Percentiles rank a stretch among this genome's conserved stretches.
These are phyloP conservation scores for Todiramphus saurophagus DNA, from an alignment of 2,113 vertebrate genomes.

Conservation along the genomic window DNA sequence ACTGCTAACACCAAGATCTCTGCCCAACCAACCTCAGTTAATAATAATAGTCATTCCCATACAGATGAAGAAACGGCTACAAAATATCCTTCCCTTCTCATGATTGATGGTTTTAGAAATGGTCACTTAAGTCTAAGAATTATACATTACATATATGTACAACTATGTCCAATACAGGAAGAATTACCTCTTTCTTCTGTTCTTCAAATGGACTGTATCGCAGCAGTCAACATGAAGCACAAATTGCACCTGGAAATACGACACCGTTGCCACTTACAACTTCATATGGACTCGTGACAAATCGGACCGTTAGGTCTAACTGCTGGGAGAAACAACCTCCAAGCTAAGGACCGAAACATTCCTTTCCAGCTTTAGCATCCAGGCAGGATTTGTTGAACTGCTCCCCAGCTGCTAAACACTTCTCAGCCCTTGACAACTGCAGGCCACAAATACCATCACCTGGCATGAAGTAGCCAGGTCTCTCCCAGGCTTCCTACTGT, in stretches of 20 bases:
- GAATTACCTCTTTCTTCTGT: not conserved
- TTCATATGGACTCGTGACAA: not conserved
- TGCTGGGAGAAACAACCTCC: not conserved
- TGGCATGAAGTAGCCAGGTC: not conserved
- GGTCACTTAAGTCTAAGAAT: not conserved
- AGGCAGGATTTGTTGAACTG: not conserved
- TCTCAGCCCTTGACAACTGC: too few relatives aligned
- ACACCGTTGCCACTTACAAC: not conserved
- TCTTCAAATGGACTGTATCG: not conserved
- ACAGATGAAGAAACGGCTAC: not conserved
- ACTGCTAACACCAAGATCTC: not conserved
- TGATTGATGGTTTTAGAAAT: not conserved
- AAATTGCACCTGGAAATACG: rapidly evolving
- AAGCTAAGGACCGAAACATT: rapidly evolving
- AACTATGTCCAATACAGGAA: not conserved
- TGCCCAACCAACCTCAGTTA: not conserved
- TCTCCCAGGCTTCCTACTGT: rapidly evolving
- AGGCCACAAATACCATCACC: not conserved
- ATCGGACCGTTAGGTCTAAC: rapidly evolving
- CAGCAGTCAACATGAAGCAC: not conserved
- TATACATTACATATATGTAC: not conserved
- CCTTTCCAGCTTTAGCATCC: not conserved
- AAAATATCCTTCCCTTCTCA: not conserved
- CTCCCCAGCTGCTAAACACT: rapidly evolving
- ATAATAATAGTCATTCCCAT: not conserved